phyloP scores from a whole-genome alignment of 2,797 vertebrate species.

The Scyliorhinus canicula region DNA sequence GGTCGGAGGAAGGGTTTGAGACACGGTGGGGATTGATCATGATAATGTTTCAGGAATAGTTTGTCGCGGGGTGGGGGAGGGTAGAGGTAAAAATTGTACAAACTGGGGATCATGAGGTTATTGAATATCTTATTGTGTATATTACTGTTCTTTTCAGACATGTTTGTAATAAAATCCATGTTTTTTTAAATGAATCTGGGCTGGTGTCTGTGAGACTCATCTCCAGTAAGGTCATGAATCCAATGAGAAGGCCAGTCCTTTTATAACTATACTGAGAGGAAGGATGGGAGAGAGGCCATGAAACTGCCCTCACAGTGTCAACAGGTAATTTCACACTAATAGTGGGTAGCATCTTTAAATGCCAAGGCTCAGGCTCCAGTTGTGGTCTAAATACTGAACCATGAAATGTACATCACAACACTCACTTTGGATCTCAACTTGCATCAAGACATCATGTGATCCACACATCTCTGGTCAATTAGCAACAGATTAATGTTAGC shows the following conservation, averaged over 20 bases:
- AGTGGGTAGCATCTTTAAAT: not conserved
- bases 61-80: too few relatives aligned
- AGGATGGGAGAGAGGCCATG: not conserved
- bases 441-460: not conserved
- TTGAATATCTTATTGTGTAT: too few relatives aligned
- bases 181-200: not conserved
- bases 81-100: too few relatives aligned
- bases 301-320: not conserved
- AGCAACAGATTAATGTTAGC: constrained; percentile 26
- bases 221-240: not conserved
- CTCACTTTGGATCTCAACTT: not conserved
- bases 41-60: too few relatives aligned
- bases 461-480: constrained; percentile 3
- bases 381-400: not conserved
- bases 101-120: too few relatives aligned
- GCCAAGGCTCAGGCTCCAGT: not conserved
- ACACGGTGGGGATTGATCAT: too few relatives aligned
- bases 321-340: not conserved
- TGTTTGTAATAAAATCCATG: too few relatives aligned
- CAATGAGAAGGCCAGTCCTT: not conserved
- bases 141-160: too few relatives aligned
- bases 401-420: not conserved
- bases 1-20: too few relatives aligned
- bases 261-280: not conserved
- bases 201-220: not conserved